Evolutionary conservation across 2,113 vertebrate genomes (phyloP).

Genomic region (Sitta europaea): DNA sequence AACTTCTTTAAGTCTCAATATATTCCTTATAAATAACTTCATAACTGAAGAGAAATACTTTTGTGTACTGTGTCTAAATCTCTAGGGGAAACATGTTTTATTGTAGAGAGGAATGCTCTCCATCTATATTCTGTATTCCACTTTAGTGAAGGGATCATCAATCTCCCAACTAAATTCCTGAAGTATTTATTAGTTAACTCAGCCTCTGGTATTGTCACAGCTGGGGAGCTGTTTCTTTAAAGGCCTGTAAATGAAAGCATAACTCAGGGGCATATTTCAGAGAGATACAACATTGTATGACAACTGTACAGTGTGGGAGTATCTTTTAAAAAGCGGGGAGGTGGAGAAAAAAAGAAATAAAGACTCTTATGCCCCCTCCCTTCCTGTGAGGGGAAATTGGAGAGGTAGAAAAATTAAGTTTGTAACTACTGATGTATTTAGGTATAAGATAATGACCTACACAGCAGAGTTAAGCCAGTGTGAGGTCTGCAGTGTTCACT

Average conservation of each 20-base stretch:
- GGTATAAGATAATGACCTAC: neutral
- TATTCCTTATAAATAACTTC: neutral
- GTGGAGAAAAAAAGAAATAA: neutral
- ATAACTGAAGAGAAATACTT: neutral
- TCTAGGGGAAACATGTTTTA: neutral
- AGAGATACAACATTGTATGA: neutral
- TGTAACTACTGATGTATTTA: neutral
- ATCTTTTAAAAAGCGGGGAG: neutral
- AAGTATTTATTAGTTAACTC: slow-evolving; percentile 35
- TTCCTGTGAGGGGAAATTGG: neutral
- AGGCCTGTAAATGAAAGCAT: neutral
- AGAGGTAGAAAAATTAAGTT: neutral
- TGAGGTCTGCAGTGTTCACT: neutral
- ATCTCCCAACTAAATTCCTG: neutral
- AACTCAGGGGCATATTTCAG: neutral
- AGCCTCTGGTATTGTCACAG: neutral
- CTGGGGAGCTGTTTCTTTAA: neutral
- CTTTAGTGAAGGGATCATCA: slow-evolving; percentile 13
- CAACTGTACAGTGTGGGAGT: neutral
- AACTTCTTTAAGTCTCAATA: neutral
- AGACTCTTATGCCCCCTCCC: neutral
- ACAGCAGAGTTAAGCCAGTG: neutral
- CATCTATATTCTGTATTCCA: neutral
- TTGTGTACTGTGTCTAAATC: neutral
- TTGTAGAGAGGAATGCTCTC: neutral